Conservation (phyloP, 2,113 vertebrate genomes). For the Canis aureus region DNA sequence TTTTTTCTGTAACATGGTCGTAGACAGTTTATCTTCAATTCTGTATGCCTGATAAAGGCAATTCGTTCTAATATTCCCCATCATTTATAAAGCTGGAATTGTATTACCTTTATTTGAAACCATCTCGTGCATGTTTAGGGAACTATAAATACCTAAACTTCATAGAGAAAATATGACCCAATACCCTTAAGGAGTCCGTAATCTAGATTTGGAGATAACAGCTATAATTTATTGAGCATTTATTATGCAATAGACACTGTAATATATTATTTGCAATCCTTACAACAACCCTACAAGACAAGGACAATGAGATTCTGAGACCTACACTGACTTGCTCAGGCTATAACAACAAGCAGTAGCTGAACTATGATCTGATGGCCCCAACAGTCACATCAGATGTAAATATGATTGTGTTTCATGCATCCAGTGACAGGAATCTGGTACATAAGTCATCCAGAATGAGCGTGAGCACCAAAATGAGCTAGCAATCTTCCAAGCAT, state of each 20-base stretch:
- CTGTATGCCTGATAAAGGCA: neutral
- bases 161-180: neutral
- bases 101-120: neutral
- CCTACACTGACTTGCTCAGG: neutral
- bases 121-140: neutral
- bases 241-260: neutral
- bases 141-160: slow-evolving; percentile 43
- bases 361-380: neutral
- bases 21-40: neutral
- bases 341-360: neutral
- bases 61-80: neutral
- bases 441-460: neutral
- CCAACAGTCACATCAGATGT: neutral
- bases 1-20: neutral
- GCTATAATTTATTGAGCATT: neutral
- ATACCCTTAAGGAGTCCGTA: neutral
- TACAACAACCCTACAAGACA: neutral
- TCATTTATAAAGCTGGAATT: neutral
- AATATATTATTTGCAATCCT: slow-evolving; percentile 15
- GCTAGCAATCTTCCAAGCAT: neutral
- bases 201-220: slow-evolving; percentile 34
- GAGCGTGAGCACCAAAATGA: neutral
- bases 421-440: neutral
- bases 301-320: slow-evolving; percentile 41
- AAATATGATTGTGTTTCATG: neutral